These are phyloP conservation scores for Spongia lamella DNA, from an alignment of 37 sponge, comb jelly and placozoan genomes.

Conservation along the genomic window DNA sequence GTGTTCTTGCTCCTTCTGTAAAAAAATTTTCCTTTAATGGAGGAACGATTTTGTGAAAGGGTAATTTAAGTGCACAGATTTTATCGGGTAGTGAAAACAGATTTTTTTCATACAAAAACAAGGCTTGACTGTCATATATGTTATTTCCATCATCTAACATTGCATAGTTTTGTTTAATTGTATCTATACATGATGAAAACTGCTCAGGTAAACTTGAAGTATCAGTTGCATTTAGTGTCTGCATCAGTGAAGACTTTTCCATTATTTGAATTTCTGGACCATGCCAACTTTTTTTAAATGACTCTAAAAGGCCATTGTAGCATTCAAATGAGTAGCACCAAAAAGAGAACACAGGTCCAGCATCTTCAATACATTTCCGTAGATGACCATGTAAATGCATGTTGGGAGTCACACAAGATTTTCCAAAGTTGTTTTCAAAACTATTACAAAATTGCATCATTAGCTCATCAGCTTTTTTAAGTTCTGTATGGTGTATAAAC, in stretches of 20 bases:
- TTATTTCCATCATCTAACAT: too few species aligned
- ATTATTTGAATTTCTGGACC: not conserved
- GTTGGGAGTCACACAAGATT: not conserved
- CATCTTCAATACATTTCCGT: not conserved
- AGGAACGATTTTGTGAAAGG: not conserved
- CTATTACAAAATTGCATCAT: conserved; percentile 1
- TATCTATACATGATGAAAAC: not conserved
- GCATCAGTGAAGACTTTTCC: not conserved
- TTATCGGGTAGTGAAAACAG: too few species aligned
- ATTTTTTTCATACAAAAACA: too few species aligned
- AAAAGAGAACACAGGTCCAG: conserved; percentile 7
- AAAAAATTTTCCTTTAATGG: not conserved
- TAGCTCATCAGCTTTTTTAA: conserved; percentile 6
- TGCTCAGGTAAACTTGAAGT: not conserved
- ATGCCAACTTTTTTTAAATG: not conserved
- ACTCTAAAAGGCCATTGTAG: conserved; percentile 9
- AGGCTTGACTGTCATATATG: too few species aligned
- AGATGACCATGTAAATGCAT: conserved; percentile 11
- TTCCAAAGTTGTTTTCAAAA: conserved; percentile 2
- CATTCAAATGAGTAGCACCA: conserved; percentile 14
- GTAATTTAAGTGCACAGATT: too few species aligned
- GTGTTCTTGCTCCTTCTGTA: not conserved
- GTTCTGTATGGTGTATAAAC: not conserved
- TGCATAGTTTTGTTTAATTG: too few species aligned
- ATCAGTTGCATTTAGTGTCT: not conserved